Evolutionary conservation across 2,888 invertebrate species (phyloP).

Genomic region (Xanthorhoe designata): DNA sequence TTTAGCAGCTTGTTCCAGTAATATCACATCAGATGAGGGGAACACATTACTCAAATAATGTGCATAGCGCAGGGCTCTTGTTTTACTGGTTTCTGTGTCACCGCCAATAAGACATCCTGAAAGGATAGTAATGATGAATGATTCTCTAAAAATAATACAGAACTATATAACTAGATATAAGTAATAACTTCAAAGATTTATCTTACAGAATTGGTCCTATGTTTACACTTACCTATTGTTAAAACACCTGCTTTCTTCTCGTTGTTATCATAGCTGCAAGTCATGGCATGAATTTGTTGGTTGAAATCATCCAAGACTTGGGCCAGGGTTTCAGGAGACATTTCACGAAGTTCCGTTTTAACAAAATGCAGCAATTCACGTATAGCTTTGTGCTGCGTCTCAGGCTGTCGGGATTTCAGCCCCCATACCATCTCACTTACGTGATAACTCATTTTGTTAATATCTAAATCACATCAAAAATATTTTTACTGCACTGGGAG

Average conservation of each 20-base stretch:
- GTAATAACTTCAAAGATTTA: too few species aligned
- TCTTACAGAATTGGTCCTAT: not conserved
- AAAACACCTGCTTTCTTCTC: slow-evolving; percentile 98
- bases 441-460: slow-evolving; percentile 65
- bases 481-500: not conserved
- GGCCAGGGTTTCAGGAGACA: slow-evolving; percentile 93
- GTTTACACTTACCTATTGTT: slow-evolving; percentile 89
- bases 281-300: slow-evolving; percentile 97
- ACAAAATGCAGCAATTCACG: slow-evolving; percentile 95
- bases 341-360: slow-evolving; percentile 94
- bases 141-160: not conserved
- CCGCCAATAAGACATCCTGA: slow-evolving; percentile 96
- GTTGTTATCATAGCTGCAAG: slow-evolving; percentile 95
- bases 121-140: slow-evolving; percentile 49
- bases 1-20: slow-evolving; percentile 97
- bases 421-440: slow-evolving; percentile 93
- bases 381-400: slow-evolving; percentile 93
- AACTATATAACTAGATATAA: too few species aligned
- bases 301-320: slow-evolving; percentile 97
- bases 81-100: slow-evolving; percentile 95
- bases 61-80: slow-evolving; percentile 94
- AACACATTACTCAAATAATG: slow-evolving; percentile 95
- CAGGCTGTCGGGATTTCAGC: slow-evolving; percentile 94
- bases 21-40: slow-evolving; percentile 94
- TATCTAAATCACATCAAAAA: slow-evolving; percentile 14